Percentiles rank a stretch among this genome's conserved stretches.
phyloP scores from a whole-genome alignment of 2,888 invertebrate genomes.

The Merodon equestris region DNA sequence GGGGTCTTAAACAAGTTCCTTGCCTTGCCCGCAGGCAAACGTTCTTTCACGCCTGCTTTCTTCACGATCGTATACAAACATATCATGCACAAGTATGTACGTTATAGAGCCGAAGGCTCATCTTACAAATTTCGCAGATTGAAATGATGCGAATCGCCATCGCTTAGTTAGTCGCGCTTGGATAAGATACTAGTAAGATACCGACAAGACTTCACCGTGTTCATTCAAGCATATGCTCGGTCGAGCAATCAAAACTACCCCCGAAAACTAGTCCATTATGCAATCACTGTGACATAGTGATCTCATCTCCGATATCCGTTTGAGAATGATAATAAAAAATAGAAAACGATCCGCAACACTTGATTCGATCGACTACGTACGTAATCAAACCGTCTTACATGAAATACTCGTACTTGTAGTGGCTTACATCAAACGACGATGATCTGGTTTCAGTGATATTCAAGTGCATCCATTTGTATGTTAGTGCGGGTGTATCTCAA shows the following conservation, averaged over 20 bases:
- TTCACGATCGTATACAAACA: neutral
- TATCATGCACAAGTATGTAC: constrained; percentile 23
- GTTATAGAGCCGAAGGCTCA: constrained; percentile 72
- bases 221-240: neutral
- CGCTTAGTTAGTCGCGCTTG: constrained; percentile 56
- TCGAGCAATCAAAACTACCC: too few species aligned
- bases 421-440: constrained; percentile 12
- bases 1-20: too few species aligned
- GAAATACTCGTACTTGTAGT: neutral
- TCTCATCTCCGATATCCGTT: too few species aligned
- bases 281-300: constrained; percentile 12
- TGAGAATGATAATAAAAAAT: too few species aligned
- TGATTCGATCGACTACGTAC: too few species aligned
- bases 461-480: too few species aligned
- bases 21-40: neutral
- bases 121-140: constrained; percentile 69
- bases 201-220: neutral
- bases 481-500: neutral
- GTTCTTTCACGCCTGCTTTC: constrained; percentile 33
- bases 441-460: constrained; percentile 31
- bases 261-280: constrained; percentile 25
- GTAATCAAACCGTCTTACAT: too few species aligned
- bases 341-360: too few species aligned
- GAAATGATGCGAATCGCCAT: constrained; percentile 66
- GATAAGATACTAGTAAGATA: constrained; percentile 55